These are phyloP conservation scores for Tinamus major DNA, from an alignment of 2,797 vertebrate species.

Conservation along the genomic window DNA sequence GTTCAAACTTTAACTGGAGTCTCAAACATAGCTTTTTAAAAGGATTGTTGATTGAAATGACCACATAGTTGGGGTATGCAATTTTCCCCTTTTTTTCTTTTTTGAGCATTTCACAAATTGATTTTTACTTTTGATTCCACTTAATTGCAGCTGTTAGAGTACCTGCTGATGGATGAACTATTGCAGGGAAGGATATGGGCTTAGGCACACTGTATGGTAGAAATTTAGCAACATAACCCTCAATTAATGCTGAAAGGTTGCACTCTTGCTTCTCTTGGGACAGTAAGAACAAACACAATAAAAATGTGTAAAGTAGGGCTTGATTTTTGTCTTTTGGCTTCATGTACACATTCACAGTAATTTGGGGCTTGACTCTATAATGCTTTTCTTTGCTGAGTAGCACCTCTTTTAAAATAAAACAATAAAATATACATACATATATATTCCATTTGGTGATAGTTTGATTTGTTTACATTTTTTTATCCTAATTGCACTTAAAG, in stretches of 20 bases:
- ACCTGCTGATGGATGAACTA: constrained; percentile 5
- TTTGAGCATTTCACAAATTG: not conserved
- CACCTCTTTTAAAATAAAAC: not conserved
- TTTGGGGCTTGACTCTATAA: not conserved
- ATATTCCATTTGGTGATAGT: not conserved
- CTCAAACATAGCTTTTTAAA: not conserved
- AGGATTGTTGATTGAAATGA: constrained; percentile 17
- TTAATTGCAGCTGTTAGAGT: constrained; percentile 21
- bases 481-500: not conserved
- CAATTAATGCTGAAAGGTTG: constrained; percentile 31
- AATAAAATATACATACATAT: not conserved
- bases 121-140: constrained; percentile 25
- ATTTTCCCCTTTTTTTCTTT: not conserved
- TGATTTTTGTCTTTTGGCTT: not conserved
- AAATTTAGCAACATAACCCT: constrained; percentile 7
- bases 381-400: not conserved
- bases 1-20: constrained; percentile 6
- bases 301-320: not conserved
- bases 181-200: not conserved
- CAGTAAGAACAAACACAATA: not conserved
- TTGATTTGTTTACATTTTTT: not conserved
- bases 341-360: not conserved
- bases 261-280: not conserved
- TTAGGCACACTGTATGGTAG: not conserved
- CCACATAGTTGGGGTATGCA: not conserved